Evolutionary conservation across 2,113 vertebrate genomes (phyloP).

Genomic region (Hirundichthys speculiger): DNA sequence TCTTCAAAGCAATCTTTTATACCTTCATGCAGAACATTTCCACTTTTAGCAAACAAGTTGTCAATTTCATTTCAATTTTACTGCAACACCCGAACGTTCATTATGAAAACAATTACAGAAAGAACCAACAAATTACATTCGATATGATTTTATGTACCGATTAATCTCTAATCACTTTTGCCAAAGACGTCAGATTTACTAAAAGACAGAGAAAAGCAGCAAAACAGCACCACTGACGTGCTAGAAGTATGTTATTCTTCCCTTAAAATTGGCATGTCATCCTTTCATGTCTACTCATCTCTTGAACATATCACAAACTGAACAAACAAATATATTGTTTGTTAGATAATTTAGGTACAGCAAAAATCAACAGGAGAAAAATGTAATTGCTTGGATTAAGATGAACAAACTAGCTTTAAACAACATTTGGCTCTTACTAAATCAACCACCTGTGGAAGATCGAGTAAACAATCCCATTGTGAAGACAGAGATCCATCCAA

Average conservation of each 20-base stretch:
- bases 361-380: neutral
- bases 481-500: neutral
- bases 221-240: too few species aligned
- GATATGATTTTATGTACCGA: neutral
- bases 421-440: neutral
- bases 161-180: neutral
- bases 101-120: neutral
- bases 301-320: neutral
- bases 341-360: neutral
- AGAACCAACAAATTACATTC: neutral
- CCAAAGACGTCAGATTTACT: neutral
- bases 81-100: neutral
- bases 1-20: slow-evolving; percentile 16
- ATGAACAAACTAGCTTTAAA: neutral
- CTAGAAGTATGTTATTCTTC: too few species aligned
- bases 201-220: neutral
- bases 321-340: neutral
- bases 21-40: neutral
- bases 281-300: neutral
- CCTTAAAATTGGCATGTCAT: too few species aligned
- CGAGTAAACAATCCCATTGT: neutral
- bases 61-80: slow-evolving; percentile 5
- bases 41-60: neutral
- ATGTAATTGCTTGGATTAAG: neutral
- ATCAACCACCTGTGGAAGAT: neutral